phyloP scores from a whole-genome alignment of 2,113 vertebrate genomes.

The Leiothrix lutea region DNA sequence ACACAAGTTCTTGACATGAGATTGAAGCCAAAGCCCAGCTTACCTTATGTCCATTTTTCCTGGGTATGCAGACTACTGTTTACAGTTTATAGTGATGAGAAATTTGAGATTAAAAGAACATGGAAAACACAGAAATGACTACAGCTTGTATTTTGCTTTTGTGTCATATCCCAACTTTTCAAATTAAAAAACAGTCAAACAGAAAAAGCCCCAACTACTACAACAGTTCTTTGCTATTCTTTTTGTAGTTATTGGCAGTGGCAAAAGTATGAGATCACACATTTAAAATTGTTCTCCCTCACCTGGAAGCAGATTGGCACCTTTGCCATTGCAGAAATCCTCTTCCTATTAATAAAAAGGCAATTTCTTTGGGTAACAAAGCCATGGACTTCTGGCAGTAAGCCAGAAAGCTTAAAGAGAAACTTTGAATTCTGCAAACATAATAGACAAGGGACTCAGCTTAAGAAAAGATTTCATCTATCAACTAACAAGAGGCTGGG shows the following conservation, averaged over 20 bases:
- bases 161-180: background rate
- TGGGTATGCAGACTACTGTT: background rate
- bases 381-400: conserved; percentile 42
- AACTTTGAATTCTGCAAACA: conserved; percentile 71
- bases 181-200: background rate
- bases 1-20: background rate
- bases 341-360: conserved; percentile 68
- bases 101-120: background rate
- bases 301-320: conserved; percentile 38
- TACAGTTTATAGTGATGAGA: background rate
- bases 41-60: background rate
- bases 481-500: conserved; percentile 73
- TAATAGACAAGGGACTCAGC: conserved; percentile 68
- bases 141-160: background rate
- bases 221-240: background rate
- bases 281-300: background rate
- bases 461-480: conserved; percentile 74
- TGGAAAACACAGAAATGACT: background rate
- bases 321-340: background rate
- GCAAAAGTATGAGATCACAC: background rate
- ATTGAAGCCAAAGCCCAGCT: background rate
- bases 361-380: conserved; percentile 57
- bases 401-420: conserved; percentile 59
- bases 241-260: background rate
- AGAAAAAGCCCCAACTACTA: background rate